Evolutionary conservation across 2,113 vertebrate species (phyloP).

Genomic region (Upupa epops): DNA sequence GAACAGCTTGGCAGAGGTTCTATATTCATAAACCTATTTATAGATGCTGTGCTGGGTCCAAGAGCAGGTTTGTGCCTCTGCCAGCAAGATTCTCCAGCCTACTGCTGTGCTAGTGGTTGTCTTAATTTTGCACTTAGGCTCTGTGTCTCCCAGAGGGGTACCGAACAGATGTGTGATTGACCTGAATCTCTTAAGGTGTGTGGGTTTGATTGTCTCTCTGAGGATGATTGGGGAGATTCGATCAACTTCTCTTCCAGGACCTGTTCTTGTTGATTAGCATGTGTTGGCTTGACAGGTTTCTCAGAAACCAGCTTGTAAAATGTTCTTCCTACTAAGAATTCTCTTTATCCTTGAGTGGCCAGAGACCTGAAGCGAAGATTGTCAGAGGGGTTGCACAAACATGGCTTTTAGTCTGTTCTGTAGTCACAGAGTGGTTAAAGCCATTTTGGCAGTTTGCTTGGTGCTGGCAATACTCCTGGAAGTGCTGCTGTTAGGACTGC

Average conservation of each 20-base stretch:
- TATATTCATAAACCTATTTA: slow-evolving; percentile 60
- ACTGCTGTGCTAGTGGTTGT: slow-evolving; percentile 45
- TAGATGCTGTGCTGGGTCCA: slow-evolving; percentile 6
- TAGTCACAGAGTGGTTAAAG: not conserved
- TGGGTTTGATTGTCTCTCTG: not conserved
- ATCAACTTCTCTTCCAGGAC: not conserved
- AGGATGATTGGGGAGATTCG: not conserved
- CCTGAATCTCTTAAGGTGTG: slow-evolving; percentile 10
- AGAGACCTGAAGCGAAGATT: not conserved
- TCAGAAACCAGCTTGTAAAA: not conserved
- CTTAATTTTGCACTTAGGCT: slow-evolving; percentile 51
- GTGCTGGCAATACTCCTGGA: not conserved
- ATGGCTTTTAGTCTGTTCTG: not conserved
- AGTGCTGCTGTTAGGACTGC: rapidly evolving
- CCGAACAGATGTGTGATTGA: slow-evolving; percentile 45
- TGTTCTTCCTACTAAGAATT: not conserved
- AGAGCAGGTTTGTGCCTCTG: slow-evolving; percentile 33
- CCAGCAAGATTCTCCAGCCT: slow-evolving; percentile 39
- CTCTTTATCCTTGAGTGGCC: not conserved
- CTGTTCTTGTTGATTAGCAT: not conserved
- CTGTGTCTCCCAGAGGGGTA: not conserved
- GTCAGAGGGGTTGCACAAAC: not conserved
- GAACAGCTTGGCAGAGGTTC: slow-evolving; percentile 43
- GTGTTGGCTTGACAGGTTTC: not conserved
- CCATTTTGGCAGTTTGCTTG: not conserved